Evolutionary conservation across 1,140 invertebrate genomes (phyloP).

Genomic region (Leguminivora glycinivorella): DNA sequence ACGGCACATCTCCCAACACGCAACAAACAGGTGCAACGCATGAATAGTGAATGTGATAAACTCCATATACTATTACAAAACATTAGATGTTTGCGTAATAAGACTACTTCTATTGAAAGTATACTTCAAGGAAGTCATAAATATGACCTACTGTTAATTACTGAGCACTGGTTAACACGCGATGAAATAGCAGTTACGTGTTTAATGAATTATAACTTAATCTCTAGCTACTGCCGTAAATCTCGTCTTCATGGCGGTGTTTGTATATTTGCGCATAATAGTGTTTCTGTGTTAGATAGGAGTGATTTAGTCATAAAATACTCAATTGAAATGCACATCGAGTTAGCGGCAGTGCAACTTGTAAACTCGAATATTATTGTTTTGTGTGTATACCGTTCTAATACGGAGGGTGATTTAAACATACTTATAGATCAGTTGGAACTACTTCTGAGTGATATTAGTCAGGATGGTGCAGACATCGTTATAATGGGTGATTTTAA

Average conservation of each 20-base stretch:
- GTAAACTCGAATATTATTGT: background rate
- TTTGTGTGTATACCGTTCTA: too few species aligned
- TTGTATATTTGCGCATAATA: background rate
- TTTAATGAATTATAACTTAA: too few species aligned
- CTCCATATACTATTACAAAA: too few species aligned
- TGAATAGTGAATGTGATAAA: too few species aligned
- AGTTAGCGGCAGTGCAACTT: background rate
- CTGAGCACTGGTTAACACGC: too few species aligned
- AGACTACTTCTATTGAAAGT: too few species aligned
- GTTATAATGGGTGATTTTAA: background rate
- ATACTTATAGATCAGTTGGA: constrained; percentile 10
- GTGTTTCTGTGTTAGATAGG: constrained; percentile 7
- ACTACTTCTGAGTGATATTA: background rate
- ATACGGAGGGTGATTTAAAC: background rate
- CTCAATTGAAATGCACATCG: constrained; percentile 14
- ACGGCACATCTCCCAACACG: too few species aligned
- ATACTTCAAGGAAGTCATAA: too few species aligned
- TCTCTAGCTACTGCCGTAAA: background rate
- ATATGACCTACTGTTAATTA: too few species aligned
- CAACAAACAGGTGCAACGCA: too few species aligned
- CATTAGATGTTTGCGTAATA: too few species aligned
- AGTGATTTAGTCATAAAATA: background rate
- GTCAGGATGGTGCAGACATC: background rate
- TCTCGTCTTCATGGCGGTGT: background rate
- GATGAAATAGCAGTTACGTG: background rate